These are phyloP conservation scores for Melitaea athalia DNA, from an alignment of 2,888 invertebrate species.

Conservation along the genomic window DNA sequence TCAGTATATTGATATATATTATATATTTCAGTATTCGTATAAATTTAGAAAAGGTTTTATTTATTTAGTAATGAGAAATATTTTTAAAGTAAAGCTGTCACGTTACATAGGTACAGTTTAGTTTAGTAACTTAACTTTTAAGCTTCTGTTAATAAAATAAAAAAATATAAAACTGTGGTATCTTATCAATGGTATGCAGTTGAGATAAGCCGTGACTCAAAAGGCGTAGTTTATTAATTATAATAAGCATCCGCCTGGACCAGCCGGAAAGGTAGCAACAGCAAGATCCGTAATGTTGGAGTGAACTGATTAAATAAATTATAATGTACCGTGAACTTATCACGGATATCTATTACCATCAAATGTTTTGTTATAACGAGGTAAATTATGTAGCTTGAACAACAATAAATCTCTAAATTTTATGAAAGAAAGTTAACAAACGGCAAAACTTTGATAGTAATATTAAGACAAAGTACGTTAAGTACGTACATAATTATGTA, in stretches of 20 bases:
- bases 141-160: neutral
- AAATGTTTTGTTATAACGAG: constrained; percentile 35
- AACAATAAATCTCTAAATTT: neutral
- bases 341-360: constrained; percentile 60
- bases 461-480: too few relatives aligned
- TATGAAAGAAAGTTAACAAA: neutral
- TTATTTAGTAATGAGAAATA: too few relatives aligned
- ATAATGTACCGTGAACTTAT: constrained; percentile 70
- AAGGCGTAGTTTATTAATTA: constrained; percentile 37
- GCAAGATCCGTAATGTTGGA: constrained; percentile 67
- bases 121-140: too few relatives aligned
- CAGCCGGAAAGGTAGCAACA: constrained; percentile 49
- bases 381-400: constrained; percentile 28
- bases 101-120: too few relatives aligned
- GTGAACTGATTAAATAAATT: constrained; percentile 74
- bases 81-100: too few relatives aligned
- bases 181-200: constrained; percentile 42
- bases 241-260: constrained; percentile 49
- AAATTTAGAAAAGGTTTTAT: too few relatives aligned
- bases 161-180: constrained; percentile 10
- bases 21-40: too few relatives aligned
- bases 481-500: too few relatives aligned
- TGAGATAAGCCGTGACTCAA: constrained; percentile 41
- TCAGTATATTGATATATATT: too few relatives aligned
- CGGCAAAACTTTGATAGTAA: neutral